These are phyloP conservation scores for Nymphicus hollandicus DNA, from an alignment of 2,113 vertebrate genomes.

Conservation along the genomic window DNA sequence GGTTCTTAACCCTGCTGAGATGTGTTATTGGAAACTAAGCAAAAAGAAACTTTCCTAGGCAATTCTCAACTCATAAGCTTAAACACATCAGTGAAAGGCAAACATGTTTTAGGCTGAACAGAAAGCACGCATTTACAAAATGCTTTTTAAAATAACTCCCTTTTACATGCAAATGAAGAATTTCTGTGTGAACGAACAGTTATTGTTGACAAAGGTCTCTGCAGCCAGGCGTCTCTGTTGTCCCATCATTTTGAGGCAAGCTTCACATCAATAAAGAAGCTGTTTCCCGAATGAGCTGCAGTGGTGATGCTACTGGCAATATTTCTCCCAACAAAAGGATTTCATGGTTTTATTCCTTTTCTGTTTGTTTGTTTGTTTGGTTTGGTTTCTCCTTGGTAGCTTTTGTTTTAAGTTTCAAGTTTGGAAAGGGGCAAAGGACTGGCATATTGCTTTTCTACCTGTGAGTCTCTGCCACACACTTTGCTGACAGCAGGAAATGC, in stretches of 20 bases:
- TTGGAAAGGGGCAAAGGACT: neutral
- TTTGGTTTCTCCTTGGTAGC: neutral
- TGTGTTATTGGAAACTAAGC: neutral
- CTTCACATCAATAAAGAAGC: neutral
- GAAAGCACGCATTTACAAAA: neutral
- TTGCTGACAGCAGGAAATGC: neutral
- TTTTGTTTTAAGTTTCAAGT: neutral
- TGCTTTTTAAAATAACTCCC: neutral
- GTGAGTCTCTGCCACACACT: neutral
- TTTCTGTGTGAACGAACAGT: neutral
- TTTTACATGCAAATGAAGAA: conserved; percentile 22
- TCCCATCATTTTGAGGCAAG: neutral
- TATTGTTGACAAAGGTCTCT: neutral
- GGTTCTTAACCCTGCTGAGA: neutral
- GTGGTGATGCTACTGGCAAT: neutral
- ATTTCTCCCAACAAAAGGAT: neutral
- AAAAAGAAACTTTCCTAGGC: neutral
- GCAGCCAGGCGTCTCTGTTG: neutral
- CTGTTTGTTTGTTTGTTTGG: neutral
- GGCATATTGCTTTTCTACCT: neutral
- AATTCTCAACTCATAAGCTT: neutral
- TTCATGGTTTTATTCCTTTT: neutral
- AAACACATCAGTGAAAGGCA: neutral
- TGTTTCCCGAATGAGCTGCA: neutral
- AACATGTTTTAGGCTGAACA: neutral